Evolutionary conservation across 2,113 vertebrate species (phyloP), one percentile per base, ranked within the genome.

Genomic region (Colistium nudipinnis): DNA sequence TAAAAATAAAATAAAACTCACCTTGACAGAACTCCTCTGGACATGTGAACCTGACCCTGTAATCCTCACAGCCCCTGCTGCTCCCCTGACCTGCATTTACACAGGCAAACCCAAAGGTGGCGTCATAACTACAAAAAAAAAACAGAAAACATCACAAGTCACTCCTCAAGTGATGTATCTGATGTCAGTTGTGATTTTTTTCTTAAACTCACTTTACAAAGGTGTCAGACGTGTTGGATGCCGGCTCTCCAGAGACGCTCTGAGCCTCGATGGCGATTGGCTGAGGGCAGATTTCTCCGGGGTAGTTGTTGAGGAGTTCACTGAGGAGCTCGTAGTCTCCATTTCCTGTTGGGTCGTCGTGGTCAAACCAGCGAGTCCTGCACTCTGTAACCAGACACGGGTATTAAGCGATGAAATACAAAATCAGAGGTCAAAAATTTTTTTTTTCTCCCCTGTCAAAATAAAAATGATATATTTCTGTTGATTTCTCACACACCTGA

Each of bases 241-340:
- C 81, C n/a, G 82, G 49, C 17, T 78, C 47, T 5, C 80, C 85
- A 4, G 68, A 64, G 22, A 84, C 0, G 0, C 83, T 87, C 51
- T 83, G 74, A 48, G 76, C 88, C 61, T 90, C 77, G 4, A 90
- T 83, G 48, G 74, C 82, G n/a, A 72, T 51, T 0, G 88, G 87
- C 44, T 53, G 60, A 13, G 19, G 39, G 30, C 88, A 90, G 22
- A 87, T 83, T 19, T 81, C 61, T 16, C 27, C 57, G 0, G 90
- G 85, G 56, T 86, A 72, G 1, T 39, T 41, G 4, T 0, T 52
- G 2, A 43, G 67, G 36, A 91, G 78, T 20, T 86, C 63, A 10
- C 27, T 36, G 36, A 90, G 65, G 36, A 88, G 35, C 72, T 90
- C 90, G 33, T 74, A 90, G 59, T 92, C 90, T 55, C 90, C 82